phyloP scores from a whole-genome alignment of 2,113 vertebrate genomes.

The Barbus barbus region DNA sequence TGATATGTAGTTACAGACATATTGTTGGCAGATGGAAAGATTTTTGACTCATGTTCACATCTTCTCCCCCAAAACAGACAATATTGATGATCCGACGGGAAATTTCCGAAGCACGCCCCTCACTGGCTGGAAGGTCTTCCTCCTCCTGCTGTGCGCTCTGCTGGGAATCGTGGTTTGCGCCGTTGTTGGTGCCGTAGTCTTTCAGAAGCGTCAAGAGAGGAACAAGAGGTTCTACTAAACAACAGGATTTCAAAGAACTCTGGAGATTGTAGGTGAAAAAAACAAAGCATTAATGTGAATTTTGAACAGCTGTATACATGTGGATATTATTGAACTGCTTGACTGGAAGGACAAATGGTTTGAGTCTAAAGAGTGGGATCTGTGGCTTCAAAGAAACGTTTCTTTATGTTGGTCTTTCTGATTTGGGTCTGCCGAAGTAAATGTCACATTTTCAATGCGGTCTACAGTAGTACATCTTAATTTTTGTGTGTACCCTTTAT shows the following conservation, averaged over 20 bases:
- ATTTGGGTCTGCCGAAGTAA: not conserved
- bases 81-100: slow-evolving; percentile 93
- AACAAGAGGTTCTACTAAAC: slow-evolving; percentile 96
- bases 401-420: not conserved
- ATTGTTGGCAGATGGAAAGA: not conserved
- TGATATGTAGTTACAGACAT: not conserved
- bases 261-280: slow-evolving; percentile 43
- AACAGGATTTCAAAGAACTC: slow-evolving; percentile 53
- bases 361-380: not conserved
- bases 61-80: slow-evolving; percentile 74
- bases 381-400: not conserved
- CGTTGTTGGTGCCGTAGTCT: slow-evolving; percentile 96
- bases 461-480: not conserved
- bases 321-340: slow-evolving; percentile 67
- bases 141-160: slow-evolving; percentile 90
- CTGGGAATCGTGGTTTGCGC: slow-evolving; percentile 95
- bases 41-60: not conserved
- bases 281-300: slow-evolving; percentile 71
- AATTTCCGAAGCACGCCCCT: slow-evolving; percentile 93
- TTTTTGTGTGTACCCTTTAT: slow-evolving; percentile 22
- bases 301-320: slow-evolving; percentile 70
- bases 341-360: slow-evolving; percentile 15
- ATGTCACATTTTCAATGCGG: slow-evolving; percentile 1
- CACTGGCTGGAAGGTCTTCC: slow-evolving; percentile 95
- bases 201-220: slow-evolving; percentile 95